These are phyloP conservation scores for Cetonia aurata DNA, from an alignment of 2,888 invertebrate genomes.

Conservation along the genomic window DNA sequence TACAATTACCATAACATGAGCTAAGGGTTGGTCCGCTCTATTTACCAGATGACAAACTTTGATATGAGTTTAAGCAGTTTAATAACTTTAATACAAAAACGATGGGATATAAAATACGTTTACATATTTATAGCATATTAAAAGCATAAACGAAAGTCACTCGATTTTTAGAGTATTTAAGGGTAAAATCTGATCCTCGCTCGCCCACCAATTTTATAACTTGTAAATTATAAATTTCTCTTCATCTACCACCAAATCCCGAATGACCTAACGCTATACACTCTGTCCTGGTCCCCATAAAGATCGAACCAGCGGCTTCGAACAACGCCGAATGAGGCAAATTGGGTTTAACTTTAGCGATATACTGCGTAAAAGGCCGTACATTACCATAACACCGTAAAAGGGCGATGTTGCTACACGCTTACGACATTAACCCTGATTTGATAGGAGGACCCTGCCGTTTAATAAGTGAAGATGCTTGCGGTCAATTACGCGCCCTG, in stretches of 20 bases:
- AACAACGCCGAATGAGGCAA: slow-evolving; percentile 9
- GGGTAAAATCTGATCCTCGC: no score
- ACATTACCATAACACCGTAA: not conserved
- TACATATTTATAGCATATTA: no score
- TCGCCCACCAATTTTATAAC: not conserved
- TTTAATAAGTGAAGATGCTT: no score
- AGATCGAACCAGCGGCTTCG: not conserved
- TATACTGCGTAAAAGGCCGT: slow-evolving; percentile 12
- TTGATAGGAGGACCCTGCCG: not conserved
- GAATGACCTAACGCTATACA: not conserved
- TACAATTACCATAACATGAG: no score
- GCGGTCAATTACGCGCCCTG: no score
- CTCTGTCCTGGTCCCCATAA: not conserved
- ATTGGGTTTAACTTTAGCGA: slow-evolving; percentile 14
- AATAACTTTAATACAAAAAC: no score
- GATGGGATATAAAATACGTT: no score
- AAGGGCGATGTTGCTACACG: not conserved
- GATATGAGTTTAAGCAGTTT: no score
- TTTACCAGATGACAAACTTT: no score
- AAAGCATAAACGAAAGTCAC: no score
- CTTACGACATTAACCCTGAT: not conserved
- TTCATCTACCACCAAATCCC: slow-evolving; percentile 5
- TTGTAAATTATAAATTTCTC: slow-evolving; percentile 10
- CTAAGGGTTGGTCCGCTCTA: no score
- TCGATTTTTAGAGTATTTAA: no score